Evolutionary conservation across 2,888 invertebrate genomes (phyloP), one percentile per base, ranked within the genome.

Genomic region (Leucophenga montana): DNA sequence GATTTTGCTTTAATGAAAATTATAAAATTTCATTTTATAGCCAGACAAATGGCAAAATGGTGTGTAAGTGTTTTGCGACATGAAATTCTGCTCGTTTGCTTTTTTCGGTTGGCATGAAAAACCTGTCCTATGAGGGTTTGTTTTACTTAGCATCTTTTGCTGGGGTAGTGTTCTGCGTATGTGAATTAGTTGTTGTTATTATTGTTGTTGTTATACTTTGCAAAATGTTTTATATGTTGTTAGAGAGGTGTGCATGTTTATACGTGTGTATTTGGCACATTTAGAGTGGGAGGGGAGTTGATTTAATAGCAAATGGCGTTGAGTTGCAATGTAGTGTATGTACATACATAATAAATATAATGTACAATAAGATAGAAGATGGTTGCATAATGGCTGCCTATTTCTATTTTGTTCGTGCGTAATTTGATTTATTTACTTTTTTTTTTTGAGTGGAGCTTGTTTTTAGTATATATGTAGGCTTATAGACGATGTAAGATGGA

Each of bases 1-100:
- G 6, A 8, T 59, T 39, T 33, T 59, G 6, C 59, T 50, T 50
- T 50, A 50, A 18, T 50, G 50, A 16, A 50, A 18, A 18, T 50
- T 50, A 16, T 50, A 18, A 16, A 16, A 16, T 50, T 50, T 57
- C 22, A 27, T 64, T 64, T 64, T 64, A 64, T 64, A 48, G 62
- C 62, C 46, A 57, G 20, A 66, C 59, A 69, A 66, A 57, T 57
- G 65, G 18, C 59, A 48, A 66, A 56, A 50, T 50, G 65, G 48
- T 68, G 39, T 54, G 50, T 54, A 18, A 16, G 18, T 20, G 53
- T 18, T 13, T 57, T 22, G 57, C 18, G 27, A 67, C 22, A 50
- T 22, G 14, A 31, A 33, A 48, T 62, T 27, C 4, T 57, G 6
- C 27, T 18, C 46, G 11, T 11, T 20, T 48, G 4, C 4, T 27